These are phyloP conservation scores for Acrossocheilus fasciatus DNA, from an alignment of 2,797 vertebrate genomes.

Conservation along the genomic window DNA sequence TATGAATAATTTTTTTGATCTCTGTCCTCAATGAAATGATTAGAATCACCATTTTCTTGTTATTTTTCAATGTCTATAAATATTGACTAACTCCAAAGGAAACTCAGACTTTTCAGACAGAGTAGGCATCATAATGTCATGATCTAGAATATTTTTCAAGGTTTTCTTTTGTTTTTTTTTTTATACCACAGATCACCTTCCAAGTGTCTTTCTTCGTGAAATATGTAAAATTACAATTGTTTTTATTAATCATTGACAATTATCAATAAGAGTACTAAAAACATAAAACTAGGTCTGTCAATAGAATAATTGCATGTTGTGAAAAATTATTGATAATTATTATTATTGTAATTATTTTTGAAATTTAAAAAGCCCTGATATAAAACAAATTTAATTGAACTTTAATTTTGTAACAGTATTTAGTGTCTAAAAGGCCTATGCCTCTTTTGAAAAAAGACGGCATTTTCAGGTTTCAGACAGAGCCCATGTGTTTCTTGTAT, in stretches of 20 bases:
- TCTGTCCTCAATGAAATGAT: not conserved
- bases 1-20: not conserved
- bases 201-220: not conserved
- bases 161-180: not conserved
- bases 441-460: not conserved
- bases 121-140: too few species aligned
- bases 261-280: too few species aligned
- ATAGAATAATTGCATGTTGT: too few species aligned
- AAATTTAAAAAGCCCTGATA: not conserved
- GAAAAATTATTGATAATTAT: too few species aligned
- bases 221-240: not conserved
- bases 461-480: conserved; percentile 19
- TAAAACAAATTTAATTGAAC: not conserved
- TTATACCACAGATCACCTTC: not conserved
- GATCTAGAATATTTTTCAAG: too few species aligned
- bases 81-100: not conserved
- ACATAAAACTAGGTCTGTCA: too few species aligned
- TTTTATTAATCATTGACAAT: not conserved
- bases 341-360: not conserved
- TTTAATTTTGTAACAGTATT: not conserved
- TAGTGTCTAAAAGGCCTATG: not conserved
- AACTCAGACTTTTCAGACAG: not conserved
- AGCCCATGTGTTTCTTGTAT: conserved; percentile 36
- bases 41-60: not conserved
- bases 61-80: not conserved